These are phyloP conservation scores for Tetramorium alpestre DNA, from an alignment of 1,140 invertebrate genomes.

Conservation along the genomic window DNA sequence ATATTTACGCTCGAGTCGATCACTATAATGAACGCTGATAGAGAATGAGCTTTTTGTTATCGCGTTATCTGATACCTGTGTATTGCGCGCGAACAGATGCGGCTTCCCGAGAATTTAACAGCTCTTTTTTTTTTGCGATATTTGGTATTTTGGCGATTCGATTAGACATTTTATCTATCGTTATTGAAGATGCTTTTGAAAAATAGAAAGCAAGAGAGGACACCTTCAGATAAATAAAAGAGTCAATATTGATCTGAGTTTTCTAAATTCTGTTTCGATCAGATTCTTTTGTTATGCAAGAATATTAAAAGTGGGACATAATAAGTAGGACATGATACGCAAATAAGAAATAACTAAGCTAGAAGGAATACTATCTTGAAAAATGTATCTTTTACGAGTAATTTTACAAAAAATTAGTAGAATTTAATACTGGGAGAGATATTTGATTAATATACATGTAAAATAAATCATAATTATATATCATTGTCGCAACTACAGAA, in stretches of 20 bases:
- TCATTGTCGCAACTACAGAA: neutral
- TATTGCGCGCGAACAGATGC: neutral
- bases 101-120: neutral
- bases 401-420: neutral
- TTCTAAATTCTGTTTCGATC: neutral
- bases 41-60: slow-evolving; percentile 16
- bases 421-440: neutral
- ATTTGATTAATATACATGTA: neutral
- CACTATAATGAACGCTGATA: neutral
- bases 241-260: neutral
- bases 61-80: neutral
- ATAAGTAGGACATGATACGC: neutral
- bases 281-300: neutral
- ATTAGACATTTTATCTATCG: neutral
- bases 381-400: neutral
- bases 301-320: neutral
- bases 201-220: neutral
- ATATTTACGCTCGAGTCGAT: slow-evolving; percentile 16
- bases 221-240: neutral
- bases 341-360: neutral
- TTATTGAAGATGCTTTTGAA: neutral
- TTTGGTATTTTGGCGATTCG: neutral
- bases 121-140: no score
- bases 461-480: slow-evolving; percentile 7
- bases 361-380: neutral